Evolutionary conservation across 2,113 vertebrate species (phyloP), one percentile per base, ranked within the genome.

Genomic region (Eptatretus burgeri): DNA sequence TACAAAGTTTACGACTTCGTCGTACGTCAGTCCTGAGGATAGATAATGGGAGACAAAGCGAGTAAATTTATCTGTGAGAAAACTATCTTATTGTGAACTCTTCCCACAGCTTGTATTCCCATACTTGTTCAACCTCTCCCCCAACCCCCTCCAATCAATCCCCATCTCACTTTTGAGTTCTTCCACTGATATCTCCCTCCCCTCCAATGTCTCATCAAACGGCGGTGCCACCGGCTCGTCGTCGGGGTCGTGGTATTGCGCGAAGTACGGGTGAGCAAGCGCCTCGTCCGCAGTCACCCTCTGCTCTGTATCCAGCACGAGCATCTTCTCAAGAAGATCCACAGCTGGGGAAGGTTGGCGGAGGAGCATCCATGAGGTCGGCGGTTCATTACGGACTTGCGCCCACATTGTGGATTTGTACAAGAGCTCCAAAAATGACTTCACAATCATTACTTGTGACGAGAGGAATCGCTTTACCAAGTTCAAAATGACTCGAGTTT

Each of bases 251-350:
- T 95, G 89, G 66, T 95, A 98, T 75, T 98, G 91, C 13, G 85
- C 82, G 71, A 98, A 94, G 75, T 98, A 98, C 0, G 82, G 74
- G 17, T 95, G 91, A 2, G 83, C 78, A 51, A 98, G 78, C 1
- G 89, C 87, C 69, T 84, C 87, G 0, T 76, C 73, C 2, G 91
- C 91, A 0, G 84, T 83, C 72, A 93, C 80, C 72, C 91, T 75
- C 63, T 82, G 84, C 64, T 98, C 91, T 0, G 88, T 94, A 76
- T 98, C 91, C 68, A 95, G 73, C 53, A 95, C 84, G 66, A 98
- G 77, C 89, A 98, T 95, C 51, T 80, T 80, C 72, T 89, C 85
- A 66, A 98, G 72, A n/a, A 95, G 79, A 67, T 93, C 86, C 63
- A 95, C 77, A 27, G 87, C 91, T 98, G 65, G 62, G 52, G 66